Base-by-base conservation (phyloP, 2,888 invertebrate species). In the Troilus luridus region DNA sequence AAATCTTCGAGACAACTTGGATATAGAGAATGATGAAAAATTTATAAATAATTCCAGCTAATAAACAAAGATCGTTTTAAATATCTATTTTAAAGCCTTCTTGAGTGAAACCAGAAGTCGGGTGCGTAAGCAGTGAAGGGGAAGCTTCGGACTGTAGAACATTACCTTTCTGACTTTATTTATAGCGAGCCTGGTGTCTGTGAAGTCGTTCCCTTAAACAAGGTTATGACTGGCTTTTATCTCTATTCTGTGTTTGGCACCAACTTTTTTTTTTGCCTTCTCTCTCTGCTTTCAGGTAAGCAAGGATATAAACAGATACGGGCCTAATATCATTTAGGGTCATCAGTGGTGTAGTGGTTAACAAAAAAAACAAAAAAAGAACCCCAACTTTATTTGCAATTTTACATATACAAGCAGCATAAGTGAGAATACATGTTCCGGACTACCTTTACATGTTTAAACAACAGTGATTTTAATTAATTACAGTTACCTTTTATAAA, bases 221-320 rank as follows among this genome's bases (percentile, higher is more conserved):
- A 27, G 41, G 27, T 77, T 77, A 77, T 77, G 72, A 77, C 72
- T 77, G 72, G 17, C 41, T 77, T 77, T 77, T 9, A 27, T 77
- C 72, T 41, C 41, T 67, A 24, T 77, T 77, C 27, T 19, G 17
- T 77, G 27, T 77, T 77, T 77, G 72, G 27, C 27, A 77, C 27
- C 72, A 19, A 41, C 72, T 19, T 77, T 67, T 67, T 67, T 67
- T 14, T 0, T 41, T 3, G 5, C 6, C 24, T 9, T 77, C 27
- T 41, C 27, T 41, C 5, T 1, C 67, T 24, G n/a, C n/a, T 6
- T 24, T 24, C 12, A 10, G 19, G 24, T 12, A 67, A 6, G 24
- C 24, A 24, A 24, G 67, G 3, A 24, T 14, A 24, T 67, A 67
- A 24, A 24, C 24, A 24, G 12, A 41, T 41, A 41, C 41, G 41